phyloP scores from a whole-genome alignment of 2,888 invertebrate species.

The Trichacis sp. region DNA sequence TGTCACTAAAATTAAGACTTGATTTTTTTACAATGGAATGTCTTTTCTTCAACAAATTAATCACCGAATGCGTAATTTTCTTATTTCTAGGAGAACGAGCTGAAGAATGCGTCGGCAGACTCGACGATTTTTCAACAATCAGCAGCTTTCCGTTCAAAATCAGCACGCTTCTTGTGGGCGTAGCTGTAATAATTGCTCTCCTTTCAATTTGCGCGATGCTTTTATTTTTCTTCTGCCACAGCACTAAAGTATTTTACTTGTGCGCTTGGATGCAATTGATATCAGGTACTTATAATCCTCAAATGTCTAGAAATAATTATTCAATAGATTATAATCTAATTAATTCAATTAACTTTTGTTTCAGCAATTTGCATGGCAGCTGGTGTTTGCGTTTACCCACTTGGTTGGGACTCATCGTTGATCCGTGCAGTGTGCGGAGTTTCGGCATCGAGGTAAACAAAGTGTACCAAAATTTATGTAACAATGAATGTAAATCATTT shows the following conservation, averaged over 20 bases:
- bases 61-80: slow-evolving; percentile 52
- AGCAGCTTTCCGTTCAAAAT: slow-evolving; percentile 87
- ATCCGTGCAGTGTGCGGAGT: slow-evolving; percentile 90
- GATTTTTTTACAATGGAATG: background rate
- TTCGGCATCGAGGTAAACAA: slow-evolving; percentile 78
- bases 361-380: slow-evolving; percentile 89
- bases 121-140: slow-evolving; percentile 86
- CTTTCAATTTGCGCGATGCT: slow-evolving; percentile 90
- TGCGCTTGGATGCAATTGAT: slow-evolving; percentile 97
- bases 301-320: slow-evolving; percentile 48
- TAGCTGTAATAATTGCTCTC: slow-evolving; percentile 86
- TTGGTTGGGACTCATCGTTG: slow-evolving; percentile 88
- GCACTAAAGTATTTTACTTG: slow-evolving; percentile 90
- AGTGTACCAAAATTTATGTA: too few relatives aligned
- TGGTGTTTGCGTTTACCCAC: slow-evolving; percentile 90
- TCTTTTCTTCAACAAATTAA: background rate
- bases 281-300: too few relatives aligned
- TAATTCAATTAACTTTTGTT: too few relatives aligned
- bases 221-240: slow-evolving; percentile 92
- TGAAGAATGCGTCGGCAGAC: slow-evolving; percentile 86
- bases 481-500: too few relatives aligned
- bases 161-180: slow-evolving; percentile 89
- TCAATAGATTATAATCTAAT: too few relatives aligned
- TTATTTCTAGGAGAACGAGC: slow-evolving; percentile 81
- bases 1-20: background rate